Conservation (phyloP, 1,140 invertebrate genomes). For the Sycophaga agraensis region DNA sequence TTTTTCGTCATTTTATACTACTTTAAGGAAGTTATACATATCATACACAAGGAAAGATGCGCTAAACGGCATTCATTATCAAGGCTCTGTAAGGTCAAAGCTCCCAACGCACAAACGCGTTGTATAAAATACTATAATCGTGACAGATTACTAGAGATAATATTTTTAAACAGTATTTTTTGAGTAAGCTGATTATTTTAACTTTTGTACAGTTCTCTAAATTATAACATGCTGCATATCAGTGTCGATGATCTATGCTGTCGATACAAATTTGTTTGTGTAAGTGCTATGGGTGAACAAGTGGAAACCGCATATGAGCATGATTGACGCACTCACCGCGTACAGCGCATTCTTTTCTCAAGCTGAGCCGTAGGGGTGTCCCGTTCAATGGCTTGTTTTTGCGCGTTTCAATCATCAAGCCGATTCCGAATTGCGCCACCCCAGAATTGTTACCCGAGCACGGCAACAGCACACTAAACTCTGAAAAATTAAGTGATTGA, state of each 20-base stretch:
- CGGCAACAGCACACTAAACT: slow-evolving; percentile 88
- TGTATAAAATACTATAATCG: too few relatives aligned
- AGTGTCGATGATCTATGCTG: slow-evolving; percentile 47
- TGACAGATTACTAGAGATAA: too few relatives aligned
- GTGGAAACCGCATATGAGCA: slow-evolving; percentile 52
- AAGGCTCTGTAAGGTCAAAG: too few relatives aligned
- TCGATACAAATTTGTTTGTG: slow-evolving; percentile 56
- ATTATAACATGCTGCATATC: slow-evolving; percentile 35
- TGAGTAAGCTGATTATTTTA: too few relatives aligned
- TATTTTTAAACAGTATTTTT: too few relatives aligned
- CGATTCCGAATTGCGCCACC: slow-evolving; percentile 84
- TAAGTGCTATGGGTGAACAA: slow-evolving; percentile 41
- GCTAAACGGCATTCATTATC: too few relatives aligned
- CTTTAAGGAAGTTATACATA: too few relatives aligned
- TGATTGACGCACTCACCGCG: slow-evolving; percentile 72
- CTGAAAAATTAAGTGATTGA: slow-evolving; percentile 61
- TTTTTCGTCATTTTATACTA: too few relatives aligned
- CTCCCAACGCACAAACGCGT: too few relatives aligned
- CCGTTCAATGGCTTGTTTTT: slow-evolving; percentile 77
- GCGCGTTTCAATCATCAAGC: slow-evolving; percentile 79
- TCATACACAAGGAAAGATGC: too few relatives aligned
- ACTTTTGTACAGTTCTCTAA: too few relatives aligned
- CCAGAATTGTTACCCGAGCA: slow-evolving; percentile 88
- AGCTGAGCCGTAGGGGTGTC: slow-evolving; percentile 83
- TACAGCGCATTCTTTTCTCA: slow-evolving; percentile 92